Conservation (phyloP, 2,113 vertebrate genomes). For the Pangasianodon hypophthalmus region DNA sequence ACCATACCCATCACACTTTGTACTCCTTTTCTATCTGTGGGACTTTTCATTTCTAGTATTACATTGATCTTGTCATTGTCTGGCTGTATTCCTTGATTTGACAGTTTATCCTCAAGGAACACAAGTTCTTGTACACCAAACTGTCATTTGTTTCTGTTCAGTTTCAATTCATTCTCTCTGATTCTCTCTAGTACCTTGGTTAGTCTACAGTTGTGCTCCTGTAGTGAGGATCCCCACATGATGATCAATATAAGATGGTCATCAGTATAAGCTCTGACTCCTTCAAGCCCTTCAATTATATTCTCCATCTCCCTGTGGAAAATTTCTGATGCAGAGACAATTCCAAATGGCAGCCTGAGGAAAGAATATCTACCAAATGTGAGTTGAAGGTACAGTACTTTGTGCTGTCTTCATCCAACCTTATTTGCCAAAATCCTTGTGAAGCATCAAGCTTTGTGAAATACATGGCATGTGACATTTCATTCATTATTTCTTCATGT, state of each 20-base stretch:
- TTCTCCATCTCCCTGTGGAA: not conserved
- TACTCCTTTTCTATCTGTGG: not conserved
- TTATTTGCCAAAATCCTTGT: slow-evolving; percentile 40
- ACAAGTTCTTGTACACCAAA: not conserved
- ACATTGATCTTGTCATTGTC: not conserved
- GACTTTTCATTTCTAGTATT: not conserved
- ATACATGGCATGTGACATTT: slow-evolving; percentile 24
- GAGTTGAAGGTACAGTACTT: not conserved
- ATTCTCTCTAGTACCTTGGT: not conserved
- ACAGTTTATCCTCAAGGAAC: not conserved
- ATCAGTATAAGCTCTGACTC: not conserved
- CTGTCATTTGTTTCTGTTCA: too few species aligned
- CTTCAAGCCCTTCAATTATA: not conserved
- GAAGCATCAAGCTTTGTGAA: slow-evolving; percentile 45
- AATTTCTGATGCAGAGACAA: not conserved
- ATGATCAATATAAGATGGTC: not conserved
- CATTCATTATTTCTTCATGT: not conserved
- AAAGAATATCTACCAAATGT: not conserved
- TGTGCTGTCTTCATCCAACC: slow-evolving; percentile 21
- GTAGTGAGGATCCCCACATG: not conserved
- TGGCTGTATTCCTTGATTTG: not conserved
- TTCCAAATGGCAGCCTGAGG: not conserved
- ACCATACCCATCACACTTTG: not conserved
- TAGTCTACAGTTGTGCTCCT: not conserved
- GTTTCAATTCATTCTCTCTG: not conserved